Evolutionary conservation across 1,140 invertebrate species (phyloP).

Genomic region (Leptopilina clavipes): DNA sequence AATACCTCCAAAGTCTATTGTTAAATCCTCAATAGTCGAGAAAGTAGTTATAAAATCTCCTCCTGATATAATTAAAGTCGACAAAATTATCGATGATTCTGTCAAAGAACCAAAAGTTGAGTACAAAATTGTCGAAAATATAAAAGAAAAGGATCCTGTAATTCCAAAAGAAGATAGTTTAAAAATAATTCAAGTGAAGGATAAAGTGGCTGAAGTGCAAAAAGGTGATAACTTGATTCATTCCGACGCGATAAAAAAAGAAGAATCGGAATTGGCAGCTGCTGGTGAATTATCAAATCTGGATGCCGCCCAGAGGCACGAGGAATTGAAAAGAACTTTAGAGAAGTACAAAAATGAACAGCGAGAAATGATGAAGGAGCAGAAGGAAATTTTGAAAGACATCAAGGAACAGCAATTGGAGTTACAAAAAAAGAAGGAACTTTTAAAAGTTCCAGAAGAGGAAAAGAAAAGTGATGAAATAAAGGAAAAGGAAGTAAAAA

Average conservation of each 20-base stretch:
- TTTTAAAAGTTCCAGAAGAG: slow-evolving; percentile 43
- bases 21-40: slow-evolving; percentile 50
- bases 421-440: slow-evolving; percentile 65
- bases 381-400: slow-evolving; percentile 77
- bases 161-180: slow-evolving; percentile 70
- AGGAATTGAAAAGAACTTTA: slow-evolving; percentile 76
- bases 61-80: slow-evolving; percentile 53
- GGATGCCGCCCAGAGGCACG: slow-evolving; percentile 64
- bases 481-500: slow-evolving; percentile 76
- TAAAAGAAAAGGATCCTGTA: slow-evolving; percentile 44
- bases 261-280: slow-evolving; percentile 71
- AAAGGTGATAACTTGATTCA: slow-evolving; percentile 67
- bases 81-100: slow-evolving; percentile 62
- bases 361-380: slow-evolving; percentile 76
- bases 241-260: slow-evolving; percentile 73
- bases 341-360: slow-evolving; percentile 77
- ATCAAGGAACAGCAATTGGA: slow-evolving; percentile 73
- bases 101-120: slow-evolving; percentile 62
- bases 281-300: slow-evolving; percentile 57
- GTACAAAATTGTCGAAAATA: background rate
- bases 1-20: slow-evolving; percentile 48
- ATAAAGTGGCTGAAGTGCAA: slow-evolving; percentile 44
- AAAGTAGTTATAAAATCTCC: slow-evolving; percentile 43
- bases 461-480: slow-evolving; percentile 72
- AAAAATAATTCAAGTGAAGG: slow-evolving; percentile 70